A percentile compares a stretch with the other conserved stretches of the same genome.
Conservation (phyloP, 2,113 vertebrate species). For the Dryoscopus gambensis region DNA sequence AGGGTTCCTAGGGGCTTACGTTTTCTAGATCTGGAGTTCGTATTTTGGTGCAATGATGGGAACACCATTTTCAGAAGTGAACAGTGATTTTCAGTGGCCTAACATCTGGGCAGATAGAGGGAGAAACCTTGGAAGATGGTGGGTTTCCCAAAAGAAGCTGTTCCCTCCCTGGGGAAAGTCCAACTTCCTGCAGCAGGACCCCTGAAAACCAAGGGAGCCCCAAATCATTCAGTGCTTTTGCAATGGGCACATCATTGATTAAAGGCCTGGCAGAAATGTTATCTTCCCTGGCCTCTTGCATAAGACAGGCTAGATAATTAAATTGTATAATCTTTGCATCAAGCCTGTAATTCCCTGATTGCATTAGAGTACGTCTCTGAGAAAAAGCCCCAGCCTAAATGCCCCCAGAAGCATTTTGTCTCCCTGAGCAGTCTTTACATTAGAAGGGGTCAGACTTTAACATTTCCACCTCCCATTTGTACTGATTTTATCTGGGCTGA, state of each 20-base stretch:
- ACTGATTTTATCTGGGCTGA: background rate
- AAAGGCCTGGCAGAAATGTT: conserved; percentile 21
- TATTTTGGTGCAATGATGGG: background rate
- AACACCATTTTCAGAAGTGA: background rate
- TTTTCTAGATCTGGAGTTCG: background rate
- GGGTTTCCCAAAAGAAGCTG: background rate
- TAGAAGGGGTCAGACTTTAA: background rate
- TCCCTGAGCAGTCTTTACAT: background rate
- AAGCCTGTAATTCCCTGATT: conserved; percentile 27
- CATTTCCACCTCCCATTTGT: background rate
- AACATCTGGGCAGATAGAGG: background rate
- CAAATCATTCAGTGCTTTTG: background rate
- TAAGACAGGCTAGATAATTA: conserved; percentile 21
- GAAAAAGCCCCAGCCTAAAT: background rate
- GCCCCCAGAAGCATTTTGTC: background rate
- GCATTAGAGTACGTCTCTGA: background rate
- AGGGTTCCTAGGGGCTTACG: background rate
- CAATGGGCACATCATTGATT: background rate
- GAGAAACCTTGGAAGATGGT: background rate
- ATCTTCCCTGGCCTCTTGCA: conserved; percentile 16
- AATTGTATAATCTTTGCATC: conserved; percentile 20
- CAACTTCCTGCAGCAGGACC: background rate
- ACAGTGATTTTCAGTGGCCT: background rate
- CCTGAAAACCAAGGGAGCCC: background rate
- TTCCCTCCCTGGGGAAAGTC: background rate